A percentile compares a stretch with the other conserved stretches of the same genome.
These are phyloP conservation scores for Raillietiella orientalis DNA, from an alignment of 2,888 invertebrate species.

Conservation along the genomic window DNA sequence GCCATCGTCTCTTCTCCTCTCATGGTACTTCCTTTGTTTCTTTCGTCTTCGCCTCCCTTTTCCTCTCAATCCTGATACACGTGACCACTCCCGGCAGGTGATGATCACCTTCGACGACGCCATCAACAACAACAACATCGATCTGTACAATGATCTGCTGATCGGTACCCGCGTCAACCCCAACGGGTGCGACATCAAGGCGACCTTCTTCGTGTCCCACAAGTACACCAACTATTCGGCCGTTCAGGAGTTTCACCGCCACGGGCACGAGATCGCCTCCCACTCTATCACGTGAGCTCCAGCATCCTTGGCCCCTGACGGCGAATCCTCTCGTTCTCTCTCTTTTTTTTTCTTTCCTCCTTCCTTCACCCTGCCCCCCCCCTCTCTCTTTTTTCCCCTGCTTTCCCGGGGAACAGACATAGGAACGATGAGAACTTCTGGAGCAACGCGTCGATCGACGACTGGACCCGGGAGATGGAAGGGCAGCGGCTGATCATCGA, in stretches of 20 bases:
- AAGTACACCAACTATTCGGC: constrained; percentile 78
- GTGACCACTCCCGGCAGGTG: constrained; percentile 86
- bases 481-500: constrained; percentile 68
- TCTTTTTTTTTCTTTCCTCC: constrained; percentile 9
- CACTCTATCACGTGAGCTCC: constrained; percentile 81
- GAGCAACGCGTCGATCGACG: constrained; percentile 67
- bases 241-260: constrained; percentile 61
- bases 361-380: constrained; percentile 6
- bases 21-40: no score
- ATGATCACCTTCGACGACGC: constrained; percentile 80
- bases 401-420: constrained; percentile 23
- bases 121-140: constrained; percentile 80
- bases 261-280: constrained; percentile 73
- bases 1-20: no score
- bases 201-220: constrained; percentile 69
- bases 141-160: constrained; percentile 69
- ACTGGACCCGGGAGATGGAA: constrained; percentile 83
- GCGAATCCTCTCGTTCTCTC: background rate
- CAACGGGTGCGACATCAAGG: constrained; percentile 70
- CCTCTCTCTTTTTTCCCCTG: background rate
- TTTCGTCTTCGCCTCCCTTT: no score
- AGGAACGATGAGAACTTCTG: constrained; percentile 71
- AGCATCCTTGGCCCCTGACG: background rate
- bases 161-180: constrained; percentile 62
- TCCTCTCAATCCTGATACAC: no score